These are phyloP conservation scores for Poecilus cupreus DNA, from an alignment of 2,888 invertebrate species.

Conservation along the genomic window DNA sequence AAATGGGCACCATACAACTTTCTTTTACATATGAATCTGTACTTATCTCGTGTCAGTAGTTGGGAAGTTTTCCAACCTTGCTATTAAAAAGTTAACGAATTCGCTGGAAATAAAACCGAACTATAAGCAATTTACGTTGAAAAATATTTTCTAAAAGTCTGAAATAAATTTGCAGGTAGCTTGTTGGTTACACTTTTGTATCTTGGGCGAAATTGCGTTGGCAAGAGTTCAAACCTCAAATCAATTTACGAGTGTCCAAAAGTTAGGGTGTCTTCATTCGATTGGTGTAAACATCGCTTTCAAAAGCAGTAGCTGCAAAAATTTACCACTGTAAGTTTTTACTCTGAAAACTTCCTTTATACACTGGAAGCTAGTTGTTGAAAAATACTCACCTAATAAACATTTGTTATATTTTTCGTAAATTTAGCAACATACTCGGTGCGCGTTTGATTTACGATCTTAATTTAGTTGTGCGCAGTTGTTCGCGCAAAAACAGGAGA, in stretches of 20 bases:
- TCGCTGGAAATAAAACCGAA: no score
- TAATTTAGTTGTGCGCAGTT: constrained; percentile 54
- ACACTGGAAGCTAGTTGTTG: background rate
- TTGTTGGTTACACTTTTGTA: constrained; percentile 19
- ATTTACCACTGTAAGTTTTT: constrained; percentile 26
- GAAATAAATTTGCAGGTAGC: constrained; percentile 34
- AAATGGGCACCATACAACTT: no score
- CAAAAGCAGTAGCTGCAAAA: constrained; percentile 34
- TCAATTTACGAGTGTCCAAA: constrained; percentile 49
- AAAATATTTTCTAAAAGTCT: background rate
- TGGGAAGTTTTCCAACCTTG: no score
- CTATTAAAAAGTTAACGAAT: no score
- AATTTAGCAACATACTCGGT: constrained; percentile 29
- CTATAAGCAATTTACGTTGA: constrained; percentile 18
- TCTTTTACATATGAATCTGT: no score
- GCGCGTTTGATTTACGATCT: constrained; percentile 37
- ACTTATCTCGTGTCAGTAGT: no score
- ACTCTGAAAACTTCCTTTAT: constrained; percentile 19
- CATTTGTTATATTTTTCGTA: constrained; percentile 46
- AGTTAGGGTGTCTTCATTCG: constrained; percentile 49
- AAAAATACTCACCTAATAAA: constrained; percentile 45
- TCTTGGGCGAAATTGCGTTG: constrained; percentile 49
- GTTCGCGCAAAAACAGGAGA: constrained; percentile 48
- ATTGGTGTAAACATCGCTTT: constrained; percentile 44
- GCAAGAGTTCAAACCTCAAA: constrained; percentile 49